Conservation (phyloP, 35 echinoderm and acorn worm species). For the Nesometra sesokonis region DNA sequence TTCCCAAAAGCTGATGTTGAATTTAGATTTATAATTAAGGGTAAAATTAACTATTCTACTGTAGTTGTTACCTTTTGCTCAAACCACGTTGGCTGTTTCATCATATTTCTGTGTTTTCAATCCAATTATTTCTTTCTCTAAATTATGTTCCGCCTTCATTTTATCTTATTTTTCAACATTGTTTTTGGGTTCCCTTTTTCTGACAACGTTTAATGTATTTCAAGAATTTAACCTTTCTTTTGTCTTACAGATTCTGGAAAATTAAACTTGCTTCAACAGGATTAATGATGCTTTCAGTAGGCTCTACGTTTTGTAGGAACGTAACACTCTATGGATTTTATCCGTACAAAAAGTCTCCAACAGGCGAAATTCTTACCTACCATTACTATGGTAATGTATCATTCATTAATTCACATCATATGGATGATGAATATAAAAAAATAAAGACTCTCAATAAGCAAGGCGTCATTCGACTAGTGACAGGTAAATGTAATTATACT, state of each 20-base stretch:
- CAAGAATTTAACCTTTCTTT: no score
- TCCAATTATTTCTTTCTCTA: no score
- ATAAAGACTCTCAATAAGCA: not conserved
- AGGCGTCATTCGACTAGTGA: not conserved
- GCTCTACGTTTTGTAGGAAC: not conserved
- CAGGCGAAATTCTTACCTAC: not conserved
- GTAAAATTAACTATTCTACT: no score
- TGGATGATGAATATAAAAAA: not conserved
- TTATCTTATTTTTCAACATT: no score
- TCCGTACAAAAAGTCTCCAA: not conserved
- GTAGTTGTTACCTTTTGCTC: no score
- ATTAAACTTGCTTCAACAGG: not conserved
- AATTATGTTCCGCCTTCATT: no score
- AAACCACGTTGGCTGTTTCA: no score
- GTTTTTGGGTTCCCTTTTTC: no score
- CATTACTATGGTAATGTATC: not conserved
- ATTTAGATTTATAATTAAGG: no score
- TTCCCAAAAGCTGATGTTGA: no score
- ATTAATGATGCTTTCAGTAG: not conserved
- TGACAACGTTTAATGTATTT: no score
- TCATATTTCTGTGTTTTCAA: no score
- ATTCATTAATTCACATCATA: not conserved
- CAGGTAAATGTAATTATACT: not conserved
- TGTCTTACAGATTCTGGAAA: constrained; percentile 4
- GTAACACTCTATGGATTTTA: constrained; percentile 1